Evolutionary conservation across 2,113 vertebrate genomes (phyloP).

Genomic region (Oreochromis niloticus): DNA sequence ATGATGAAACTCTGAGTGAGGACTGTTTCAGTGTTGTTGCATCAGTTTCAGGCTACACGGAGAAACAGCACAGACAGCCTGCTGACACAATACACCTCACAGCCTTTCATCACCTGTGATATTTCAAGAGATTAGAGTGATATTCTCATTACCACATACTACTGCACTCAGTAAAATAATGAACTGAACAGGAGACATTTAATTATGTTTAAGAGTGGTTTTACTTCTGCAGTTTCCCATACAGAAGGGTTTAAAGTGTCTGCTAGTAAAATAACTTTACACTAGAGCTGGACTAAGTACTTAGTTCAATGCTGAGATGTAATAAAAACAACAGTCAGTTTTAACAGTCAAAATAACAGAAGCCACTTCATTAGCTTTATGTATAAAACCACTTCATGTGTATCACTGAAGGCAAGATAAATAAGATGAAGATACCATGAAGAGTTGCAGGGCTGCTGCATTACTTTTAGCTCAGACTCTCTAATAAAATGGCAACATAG

Average conservation of each 20-base stretch:
- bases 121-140: background rate
- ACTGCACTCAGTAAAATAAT: background rate
- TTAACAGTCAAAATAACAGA: background rate
- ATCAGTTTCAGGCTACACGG: slow-evolving; percentile 7
- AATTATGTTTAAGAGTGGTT: background rate
- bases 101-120: background rate
- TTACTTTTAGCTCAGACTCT: background rate
- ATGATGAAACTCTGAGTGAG: slow-evolving; percentile 9
- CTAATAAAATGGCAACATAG: background rate
- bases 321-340: background rate
- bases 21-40: slow-evolving; percentile 31
- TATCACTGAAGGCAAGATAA: background rate
- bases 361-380: background rate
- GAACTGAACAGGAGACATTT: background rate
- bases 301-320: background rate
- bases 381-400: background rate
- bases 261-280: background rate
- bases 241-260: background rate
- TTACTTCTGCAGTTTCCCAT: background rate
- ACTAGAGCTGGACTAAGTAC: background rate
- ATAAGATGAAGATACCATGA: background rate
- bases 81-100: background rate
- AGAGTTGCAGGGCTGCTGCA: background rate
- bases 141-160: background rate
- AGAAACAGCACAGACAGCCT: background rate